Base-by-base conservation (phyloP, 2,797 vertebrate genomes). In the Corythornis leucogaster region DNA sequence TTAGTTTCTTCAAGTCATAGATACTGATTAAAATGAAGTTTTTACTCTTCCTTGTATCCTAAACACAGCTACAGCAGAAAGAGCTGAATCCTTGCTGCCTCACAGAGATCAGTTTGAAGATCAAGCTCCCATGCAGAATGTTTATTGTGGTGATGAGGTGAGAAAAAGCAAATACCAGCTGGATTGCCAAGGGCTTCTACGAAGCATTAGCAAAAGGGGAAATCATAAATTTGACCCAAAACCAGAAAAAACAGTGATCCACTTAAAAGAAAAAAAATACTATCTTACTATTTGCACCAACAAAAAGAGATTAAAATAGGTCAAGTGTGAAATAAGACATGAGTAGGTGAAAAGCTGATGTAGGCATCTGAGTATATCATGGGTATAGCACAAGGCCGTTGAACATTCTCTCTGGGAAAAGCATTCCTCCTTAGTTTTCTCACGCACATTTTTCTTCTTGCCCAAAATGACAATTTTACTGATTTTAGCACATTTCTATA, bases 11-110 rank as follows among this genome's bases (percentile, higher is more conserved):
- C 26, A 66, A 66, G 63, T 71, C 63, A n/a, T 67, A 87, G 30
- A 30, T 95, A 18, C 30, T 94, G 64, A 84, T 91, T 91, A 90
- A 81, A 81, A 62, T 45, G 9, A 45, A 90, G 18, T 25, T 85
- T 76, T 79, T 68, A 14, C 18, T 83, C n/a, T 19, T 48, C 42
- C 35, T 64, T 84, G 22, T 81, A 61, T 66, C 53, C 19, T 33
- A n/a, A 87, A 51, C 21, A 42, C 6, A 59, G 43, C 53, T 88
- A 61, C 20, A 75, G 66, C 25, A 87, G 67, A 66, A 58, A 33
- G 22, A 40, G 30, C 33, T 16, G 77, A 80, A 86, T 82, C 19
- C 33, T 88, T 11, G 16, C 43, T 50, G 33, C 80, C 64, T 93
- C 86, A 53, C 11, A 64, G 66, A 86, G 70, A 61, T 33, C 33